Evolutionary conservation across 2,113 vertebrate species (phyloP), one percentile per base, ranked within the genome.

Genomic region (Rhabdornis inornatus): DNA sequence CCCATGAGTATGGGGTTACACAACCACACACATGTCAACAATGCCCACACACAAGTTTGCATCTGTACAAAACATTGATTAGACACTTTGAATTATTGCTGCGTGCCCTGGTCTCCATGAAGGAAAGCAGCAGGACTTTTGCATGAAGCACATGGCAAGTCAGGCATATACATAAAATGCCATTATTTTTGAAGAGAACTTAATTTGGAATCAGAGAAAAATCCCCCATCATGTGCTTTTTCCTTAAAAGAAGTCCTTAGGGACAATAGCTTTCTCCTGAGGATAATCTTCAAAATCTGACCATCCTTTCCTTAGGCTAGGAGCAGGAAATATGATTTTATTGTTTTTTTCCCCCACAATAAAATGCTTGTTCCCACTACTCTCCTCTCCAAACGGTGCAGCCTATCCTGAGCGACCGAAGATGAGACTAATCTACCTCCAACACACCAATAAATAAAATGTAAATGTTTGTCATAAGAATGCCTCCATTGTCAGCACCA

Each of bases 401-500:
- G 85, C 39, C 78, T 49, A 50, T 60, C 94, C 94, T 50, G 81
- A 85, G 96, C 11, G 65, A 91, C 61, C 87, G 57, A 97, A 97
- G 96, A 95, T 60, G 96, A 97, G 96, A 94, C 95, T 96, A 95
- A 97, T 92, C 97, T 72, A 95, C 97, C 95, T 97, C 96, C 87
- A 95, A 87, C 95, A 94, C 96, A 90, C 96, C 96, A 97, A 96
- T 89, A 98, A 97, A 96, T 95, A 97, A 97, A 97, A 96, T 93
- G 96, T 95, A 98, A 97, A 97, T 96, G 96, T 95, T 97, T 93
- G 93, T 87, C 96, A 87, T 96, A 87, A 98, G 97, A 98, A 98
- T 95, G 96, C 96, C 94, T 81, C 96, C 96, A 97, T 98, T 98
- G 98, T 98, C 96, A 95, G 87, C 81, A 49, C 80, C 94, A 93